A percentile compares a stretch with the other conserved stretches of the same genome.
phyloP scores from a whole-genome alignment of 2,888 invertebrate species.

The Drosophila diplacantha region DNA sequence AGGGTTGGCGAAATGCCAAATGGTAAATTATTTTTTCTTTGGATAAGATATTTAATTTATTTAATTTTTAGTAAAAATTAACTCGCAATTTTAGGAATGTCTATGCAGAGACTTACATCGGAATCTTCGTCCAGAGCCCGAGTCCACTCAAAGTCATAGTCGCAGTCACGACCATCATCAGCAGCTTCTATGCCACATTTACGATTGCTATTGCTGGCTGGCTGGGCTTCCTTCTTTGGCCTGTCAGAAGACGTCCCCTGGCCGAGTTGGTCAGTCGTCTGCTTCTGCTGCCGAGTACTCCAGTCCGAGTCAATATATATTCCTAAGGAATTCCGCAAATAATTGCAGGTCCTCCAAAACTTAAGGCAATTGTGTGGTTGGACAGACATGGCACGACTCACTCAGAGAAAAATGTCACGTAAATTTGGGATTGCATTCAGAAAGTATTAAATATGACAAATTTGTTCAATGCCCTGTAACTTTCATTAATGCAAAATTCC shows the following conservation, averaged over 20 bases:
- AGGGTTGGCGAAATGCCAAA: slow-evolving; percentile 25
- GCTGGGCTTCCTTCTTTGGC: slow-evolving; percentile 66
- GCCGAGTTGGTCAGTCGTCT: slow-evolving; percentile 28
- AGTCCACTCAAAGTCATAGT: slow-evolving; percentile 19
- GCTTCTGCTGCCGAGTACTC: slow-evolving; percentile 42
- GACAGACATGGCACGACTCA: slow-evolving; percentile 20
- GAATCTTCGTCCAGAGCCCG: neutral
- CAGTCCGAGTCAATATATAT: slow-evolving; percentile 72
- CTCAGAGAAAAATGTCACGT: slow-evolving; percentile 1
- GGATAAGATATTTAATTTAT: neutral
- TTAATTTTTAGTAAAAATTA: slow-evolving; percentile 41
- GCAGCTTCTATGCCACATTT: slow-evolving; percentile 18
- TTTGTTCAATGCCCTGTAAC: neutral
- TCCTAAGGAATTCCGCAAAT: slow-evolving; percentile 74
- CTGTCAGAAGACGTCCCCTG: slow-evolving; percentile 54
- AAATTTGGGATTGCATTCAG: neutral
- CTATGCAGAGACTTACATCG: slow-evolving; percentile 1
- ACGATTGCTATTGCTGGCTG: slow-evolving; percentile 38
- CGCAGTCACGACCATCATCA: slow-evolving; percentile 27
- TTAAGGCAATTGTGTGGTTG: slow-evolving; percentile 69
- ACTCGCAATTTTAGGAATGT: slow-evolving; percentile 66
- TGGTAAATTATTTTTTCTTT: slow-evolving; percentile 18
- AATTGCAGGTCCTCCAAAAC: slow-evolving; percentile 69
- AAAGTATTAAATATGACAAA: neutral
- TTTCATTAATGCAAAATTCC: neutral